Base-by-base conservation (phyloP, 1,140 invertebrate species). In the Drosophila busckii region DNA sequence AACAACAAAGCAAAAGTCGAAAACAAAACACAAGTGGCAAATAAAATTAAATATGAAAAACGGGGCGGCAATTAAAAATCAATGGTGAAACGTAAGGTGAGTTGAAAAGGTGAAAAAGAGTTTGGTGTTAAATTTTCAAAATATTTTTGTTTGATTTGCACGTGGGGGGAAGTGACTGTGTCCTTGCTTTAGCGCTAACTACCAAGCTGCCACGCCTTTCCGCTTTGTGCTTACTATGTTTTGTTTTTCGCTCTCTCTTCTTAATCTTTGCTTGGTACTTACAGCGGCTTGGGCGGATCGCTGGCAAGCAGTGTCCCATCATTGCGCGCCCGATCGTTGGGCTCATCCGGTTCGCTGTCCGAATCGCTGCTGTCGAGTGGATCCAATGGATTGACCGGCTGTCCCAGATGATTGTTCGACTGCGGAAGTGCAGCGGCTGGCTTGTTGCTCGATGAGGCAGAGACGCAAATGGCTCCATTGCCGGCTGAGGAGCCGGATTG, bases 201-300 rank as follows among this genome's bases (percentile, higher is more conserved):
- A n/a, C n/a, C n/a, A 48, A 37, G 26, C 37, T 75, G 66, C 56
- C 68, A 80, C 66, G 68, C 73, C 68, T 59, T 44, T 55, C 48
- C 71, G 55, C 73, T 63, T 66, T 52, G 49, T 34, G 56, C 40
- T 58, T 13, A 28, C 17, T 37, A 23, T 20, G 9, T 37, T 42
- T 25, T 10, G n/a, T n/a, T n/a, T n/a, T n/a, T n/a, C n/a, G n/a
- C n/a, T n/a, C n/a, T n/a, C n/a, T n/a, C n/a, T n/a, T n/a, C n/a
- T n/a, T n/a, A n/a, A n/a, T n/a, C n/a, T n/a, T n/a, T n/a, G n/a
- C n/a, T n/a, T n/a, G n/a, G 10, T 82, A 93, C 96, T 95, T 91
- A 97, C 96, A 98, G 91, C 68, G 97, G 97, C 87, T 98, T 96
- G 2, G 97, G 96, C 13, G 97, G 96, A 89, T 99, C 97, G 76